These are phyloP conservation scores for Dynastes maya DNA, from an alignment of 2,888 invertebrate genomes.

Conservation along the genomic window DNA sequence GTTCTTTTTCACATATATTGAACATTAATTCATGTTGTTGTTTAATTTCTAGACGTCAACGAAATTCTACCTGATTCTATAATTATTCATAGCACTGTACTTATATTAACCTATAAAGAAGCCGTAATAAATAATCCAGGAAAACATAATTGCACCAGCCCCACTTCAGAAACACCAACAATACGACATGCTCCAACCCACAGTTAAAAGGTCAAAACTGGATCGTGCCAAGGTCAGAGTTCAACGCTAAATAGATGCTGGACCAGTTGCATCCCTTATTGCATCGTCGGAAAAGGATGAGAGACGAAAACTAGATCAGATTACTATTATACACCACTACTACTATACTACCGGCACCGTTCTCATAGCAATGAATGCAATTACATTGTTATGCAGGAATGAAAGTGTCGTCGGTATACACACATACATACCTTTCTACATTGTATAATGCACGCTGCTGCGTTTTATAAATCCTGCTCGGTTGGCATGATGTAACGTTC, in stretches of 20 bases:
- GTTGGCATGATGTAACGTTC: neutral
- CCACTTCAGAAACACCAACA: neutral
- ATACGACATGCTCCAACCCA: neutral
- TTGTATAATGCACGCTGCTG: neutral
- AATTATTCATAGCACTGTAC: no score
- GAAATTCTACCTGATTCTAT: no score
- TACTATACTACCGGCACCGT: neutral
- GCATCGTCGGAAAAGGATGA: slow-evolving; percentile 3
- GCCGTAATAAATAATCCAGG: neutral
- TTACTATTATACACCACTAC: slow-evolving; percentile 18
- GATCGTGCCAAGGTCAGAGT: slow-evolving; percentile 46
- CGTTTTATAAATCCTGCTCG: slow-evolving; percentile 19
- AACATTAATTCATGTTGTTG: no score
- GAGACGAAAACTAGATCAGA: slow-evolving; percentile 49
- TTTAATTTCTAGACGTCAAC: no score
- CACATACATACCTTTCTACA: neutral
- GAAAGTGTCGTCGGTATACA: slow-evolving; percentile 15
- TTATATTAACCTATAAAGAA: neutral
- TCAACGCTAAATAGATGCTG: slow-evolving; percentile 45
- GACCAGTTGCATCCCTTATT: slow-evolving; percentile 38
- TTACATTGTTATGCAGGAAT: slow-evolving; percentile 21
- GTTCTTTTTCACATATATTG: no score
- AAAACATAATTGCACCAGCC: neutral
- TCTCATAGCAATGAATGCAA: slow-evolving; percentile 38
- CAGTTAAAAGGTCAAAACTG: slow-evolving; percentile 42